phyloP scores from a whole-genome alignment of 2,888 invertebrate genomes.

The Erpobdella octoculata region DNA sequence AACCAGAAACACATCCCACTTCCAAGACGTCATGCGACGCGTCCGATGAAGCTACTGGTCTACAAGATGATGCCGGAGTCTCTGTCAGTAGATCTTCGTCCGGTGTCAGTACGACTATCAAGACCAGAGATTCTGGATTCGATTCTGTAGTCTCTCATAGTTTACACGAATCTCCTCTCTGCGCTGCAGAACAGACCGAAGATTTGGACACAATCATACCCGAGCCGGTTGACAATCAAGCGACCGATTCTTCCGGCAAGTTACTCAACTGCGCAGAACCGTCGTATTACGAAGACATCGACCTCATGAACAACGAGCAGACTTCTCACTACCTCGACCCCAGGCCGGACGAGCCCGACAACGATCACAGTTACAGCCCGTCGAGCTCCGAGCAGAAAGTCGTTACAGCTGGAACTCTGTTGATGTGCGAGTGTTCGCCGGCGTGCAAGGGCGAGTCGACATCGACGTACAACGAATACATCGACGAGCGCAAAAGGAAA shows the following conservation, averaged over 20 bases:
- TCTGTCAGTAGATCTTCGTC: constrained; percentile 16
- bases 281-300: constrained; percentile 40
- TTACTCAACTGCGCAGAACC: constrained; percentile 30
- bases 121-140: constrained; percentile 31
- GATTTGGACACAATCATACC: constrained; percentile 9
- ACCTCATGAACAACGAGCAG: constrained; percentile 27
- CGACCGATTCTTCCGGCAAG: constrained; percentile 8
- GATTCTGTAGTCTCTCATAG: constrained; percentile 30
- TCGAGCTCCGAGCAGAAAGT: constrained; percentile 24
- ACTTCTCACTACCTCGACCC: constrained; percentile 36
- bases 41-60: not conserved
- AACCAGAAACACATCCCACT: not conserved
- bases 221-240: not conserved
- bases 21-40: not conserved
- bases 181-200: not conserved
- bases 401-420: constrained; percentile 19
- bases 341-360: not conserved
- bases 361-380: not conserved
- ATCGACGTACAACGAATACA: not conserved
- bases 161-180: constrained; percentile 24
- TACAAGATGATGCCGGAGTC: not conserved
- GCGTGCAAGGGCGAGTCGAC: not conserved
- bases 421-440: constrained; percentile 19
- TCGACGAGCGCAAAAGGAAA: not conserved
- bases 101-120: constrained; percentile 7